Percentiles rank a stretch among this genome's conserved stretches.
Conservation (phyloP, 1,140 invertebrate genomes). For the Agrilus planipennis region DNA sequence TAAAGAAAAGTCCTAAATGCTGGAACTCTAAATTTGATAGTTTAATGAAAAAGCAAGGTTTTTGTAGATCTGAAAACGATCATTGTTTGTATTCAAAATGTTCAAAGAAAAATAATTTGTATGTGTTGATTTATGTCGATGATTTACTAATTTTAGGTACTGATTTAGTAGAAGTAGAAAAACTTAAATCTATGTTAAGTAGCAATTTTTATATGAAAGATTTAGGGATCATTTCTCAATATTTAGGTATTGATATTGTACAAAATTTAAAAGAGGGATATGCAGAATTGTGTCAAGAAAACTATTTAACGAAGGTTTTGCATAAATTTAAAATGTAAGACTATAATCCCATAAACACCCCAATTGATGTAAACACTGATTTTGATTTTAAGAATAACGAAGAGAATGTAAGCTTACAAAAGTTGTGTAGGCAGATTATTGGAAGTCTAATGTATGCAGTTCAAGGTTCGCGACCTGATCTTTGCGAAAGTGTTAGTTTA, state of each 20-base stretch:
- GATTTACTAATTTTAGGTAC: constrained; percentile 21
- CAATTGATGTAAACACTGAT: constrained; percentile 5
- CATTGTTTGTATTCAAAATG: constrained; percentile 23
- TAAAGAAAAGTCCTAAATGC: constrained; percentile 14
- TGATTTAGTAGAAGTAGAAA: constrained; percentile 12
- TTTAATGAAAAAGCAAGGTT: constrained; percentile 14
- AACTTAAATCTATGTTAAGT: constrained; percentile 10
- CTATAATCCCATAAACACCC: constrained; percentile 10
- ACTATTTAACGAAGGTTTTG: constrained; percentile 9
- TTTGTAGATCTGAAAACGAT: constrained; percentile 17
- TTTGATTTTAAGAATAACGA: background rate
- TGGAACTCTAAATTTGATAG: constrained; percentile 21
- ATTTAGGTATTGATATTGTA: constrained; percentile 11
- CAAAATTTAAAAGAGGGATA: constrained; percentile 5
- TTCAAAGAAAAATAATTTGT: constrained; percentile 9
- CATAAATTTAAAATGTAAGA: constrained; percentile 10
- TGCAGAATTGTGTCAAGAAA: constrained; percentile 5
- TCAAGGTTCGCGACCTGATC: constrained; percentile 22
- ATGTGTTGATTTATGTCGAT: constrained; percentile 24
- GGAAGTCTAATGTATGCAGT: constrained; percentile 25
- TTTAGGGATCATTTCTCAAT: constrained; percentile 12
- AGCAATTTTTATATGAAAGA: constrained; percentile 19
- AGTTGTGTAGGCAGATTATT: constrained; percentile 17
- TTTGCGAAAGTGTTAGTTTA: constrained; percentile 19
- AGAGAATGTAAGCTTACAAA: constrained; percentile 1